Evolutionary conservation across 2,888 invertebrate genomes (phyloP), one percentile per base, ranked within the genome.

Genomic region (Catocala sponsa): DNA sequence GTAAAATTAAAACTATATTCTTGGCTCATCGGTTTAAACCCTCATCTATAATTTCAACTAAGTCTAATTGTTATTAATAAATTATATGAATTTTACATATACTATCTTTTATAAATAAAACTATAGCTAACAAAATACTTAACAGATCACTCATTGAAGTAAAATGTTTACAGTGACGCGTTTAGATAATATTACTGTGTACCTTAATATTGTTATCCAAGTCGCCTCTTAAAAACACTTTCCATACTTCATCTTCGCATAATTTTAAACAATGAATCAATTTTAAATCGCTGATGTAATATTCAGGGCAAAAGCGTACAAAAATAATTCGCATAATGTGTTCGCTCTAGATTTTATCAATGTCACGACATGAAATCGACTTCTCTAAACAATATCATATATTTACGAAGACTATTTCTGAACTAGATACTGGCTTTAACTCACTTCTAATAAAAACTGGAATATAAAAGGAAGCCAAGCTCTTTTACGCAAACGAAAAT

Each of bases 211-310:
- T 50, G 50, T 57, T 44, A 32, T 35, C 50, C 50, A 50, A 12
- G 33, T 35, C 38, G 4, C 35, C 35, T n/a, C n/a, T 6, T 33
- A 2, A 50, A 12, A 50, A 33, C 32, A 49, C n/a, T 6, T 47
- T 32, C 12, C 41, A 10, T 50, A 33, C 1, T 42, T 32, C 38
- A 41, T 47, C 11, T 32, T 15, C 9, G 32, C 13, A 38, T 55
- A 42, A 55, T 51, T 48, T 13, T 60, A 53, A 49, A 64, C 52
- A 54, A 56, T 56, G 43, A 49, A 47, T 55, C 12, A 42, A 57
- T 55, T 53, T 54, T 62, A 48, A 15, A 53, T 42, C 43, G 41
- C 51, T 59, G 63, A 60, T 57, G 59, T 42, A 63, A 61, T 51
- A 48, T 46, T 51, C 51, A 46, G 15, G 11, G 38, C 54, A 35